Evolutionary conservation across 2,113 vertebrate genomes (phyloP).

Genomic region (Pelvicachromis taeniatus): DNA sequence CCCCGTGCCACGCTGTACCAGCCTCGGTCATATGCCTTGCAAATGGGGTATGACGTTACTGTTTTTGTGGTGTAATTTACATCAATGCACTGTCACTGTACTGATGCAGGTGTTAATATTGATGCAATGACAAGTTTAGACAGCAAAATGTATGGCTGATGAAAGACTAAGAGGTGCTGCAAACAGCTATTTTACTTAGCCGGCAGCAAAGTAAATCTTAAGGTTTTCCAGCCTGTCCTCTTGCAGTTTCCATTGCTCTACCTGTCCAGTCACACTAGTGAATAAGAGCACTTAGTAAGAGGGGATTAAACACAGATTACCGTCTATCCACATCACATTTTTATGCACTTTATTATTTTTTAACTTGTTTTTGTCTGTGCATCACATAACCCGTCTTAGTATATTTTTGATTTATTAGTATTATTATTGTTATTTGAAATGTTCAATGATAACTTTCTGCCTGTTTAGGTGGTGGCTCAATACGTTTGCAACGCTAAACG

Average conservation of each 20-base stretch:
- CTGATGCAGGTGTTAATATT: background rate
- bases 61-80: slow-evolving; percentile 2
- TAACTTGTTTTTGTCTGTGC: background rate
- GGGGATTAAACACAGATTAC: background rate
- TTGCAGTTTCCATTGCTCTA: background rate
- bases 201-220: background rate
- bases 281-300: background rate
- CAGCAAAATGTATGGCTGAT: background rate
- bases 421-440: background rate
- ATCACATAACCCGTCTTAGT: background rate
- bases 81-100: slow-evolving; percentile 1
- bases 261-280: background rate
- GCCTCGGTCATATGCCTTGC: slow-evolving; percentile 47
- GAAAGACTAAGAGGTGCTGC: background rate
- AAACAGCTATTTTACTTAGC: background rate
- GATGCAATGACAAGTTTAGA: background rate
- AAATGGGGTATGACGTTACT: slow-evolving; percentile 45
- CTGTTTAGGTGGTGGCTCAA: background rate
- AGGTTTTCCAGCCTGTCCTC: background rate
- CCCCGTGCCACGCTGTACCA: slow-evolving; percentile 16
- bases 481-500: background rate
- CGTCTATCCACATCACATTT: background rate
- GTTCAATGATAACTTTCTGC: background rate
- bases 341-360: background rate
- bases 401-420: background rate